Conservation (phyloP, 2,797 vertebrate species). For the Fratercula arctica region DNA sequence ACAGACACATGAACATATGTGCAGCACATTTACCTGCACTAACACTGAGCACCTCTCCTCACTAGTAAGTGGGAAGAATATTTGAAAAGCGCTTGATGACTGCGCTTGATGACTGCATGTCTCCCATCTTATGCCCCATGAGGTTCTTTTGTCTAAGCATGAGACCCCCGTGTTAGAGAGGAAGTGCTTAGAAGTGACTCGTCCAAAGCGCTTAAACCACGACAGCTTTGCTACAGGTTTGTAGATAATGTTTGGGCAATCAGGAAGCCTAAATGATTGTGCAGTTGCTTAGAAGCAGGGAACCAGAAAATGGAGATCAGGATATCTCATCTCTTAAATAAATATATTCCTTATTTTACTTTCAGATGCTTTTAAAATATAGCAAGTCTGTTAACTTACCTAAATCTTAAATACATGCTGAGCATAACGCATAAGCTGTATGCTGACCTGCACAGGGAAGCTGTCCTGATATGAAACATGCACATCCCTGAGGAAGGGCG, state of each 20-base stretch:
- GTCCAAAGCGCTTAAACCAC: not conserved
- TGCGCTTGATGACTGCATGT: not conserved
- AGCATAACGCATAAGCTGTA: not conserved
- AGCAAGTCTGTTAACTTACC: not conserved
- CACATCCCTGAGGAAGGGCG: fast-evolving
- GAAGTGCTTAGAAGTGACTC: not conserved
- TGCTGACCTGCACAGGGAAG: not conserved
- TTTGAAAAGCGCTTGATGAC: not conserved
- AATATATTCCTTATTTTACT: not conserved
- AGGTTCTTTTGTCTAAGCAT: not conserved
- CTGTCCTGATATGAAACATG: not conserved
- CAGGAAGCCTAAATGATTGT: not conserved
- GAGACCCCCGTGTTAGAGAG: not conserved
- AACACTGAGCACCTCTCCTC: not conserved
- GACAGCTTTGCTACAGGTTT: not conserved
- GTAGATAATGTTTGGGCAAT: not conserved
- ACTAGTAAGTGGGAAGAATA: not conserved
- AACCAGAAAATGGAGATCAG: not conserved
- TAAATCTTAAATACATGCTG: not conserved
- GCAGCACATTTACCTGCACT: not conserved
- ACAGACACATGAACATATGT: not conserved
- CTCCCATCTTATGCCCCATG: not conserved
- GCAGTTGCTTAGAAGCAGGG: not conserved
- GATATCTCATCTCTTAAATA: not conserved
- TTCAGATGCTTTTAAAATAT: not conserved